Evolutionary conservation across 2,113 vertebrate species (phyloP).

Genomic region (Oryzias woworae): DNA sequence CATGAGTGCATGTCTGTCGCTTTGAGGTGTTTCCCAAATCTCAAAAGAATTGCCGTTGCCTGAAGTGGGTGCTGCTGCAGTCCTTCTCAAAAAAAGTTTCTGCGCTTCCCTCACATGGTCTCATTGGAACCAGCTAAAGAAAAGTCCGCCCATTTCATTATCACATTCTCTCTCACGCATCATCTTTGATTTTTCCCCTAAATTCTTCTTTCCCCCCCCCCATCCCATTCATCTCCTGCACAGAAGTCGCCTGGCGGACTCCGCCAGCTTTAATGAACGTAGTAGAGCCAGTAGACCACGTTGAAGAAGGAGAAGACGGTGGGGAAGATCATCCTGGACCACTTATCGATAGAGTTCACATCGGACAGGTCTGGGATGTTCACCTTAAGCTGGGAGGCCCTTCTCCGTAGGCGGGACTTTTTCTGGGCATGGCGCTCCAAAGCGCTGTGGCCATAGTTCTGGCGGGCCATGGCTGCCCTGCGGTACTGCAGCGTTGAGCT

Average conservation of each 20-base stretch:
- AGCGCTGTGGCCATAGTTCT: constrained; percentile 94
- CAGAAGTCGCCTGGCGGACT: constrained; percentile 33
- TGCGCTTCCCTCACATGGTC: constrained; percentile 46
- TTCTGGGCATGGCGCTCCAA: constrained; percentile 97
- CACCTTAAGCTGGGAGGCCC: constrained; percentile 97
- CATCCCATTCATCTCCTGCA: constrained; percentile 18
- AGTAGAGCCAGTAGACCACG: constrained; percentile 99
- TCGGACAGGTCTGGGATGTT: constrained; percentile 99
- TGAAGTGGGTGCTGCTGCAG: constrained; percentile 70
- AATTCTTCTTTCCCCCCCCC: constrained; percentile 55
- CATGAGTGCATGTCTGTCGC: constrained; percentile 81
- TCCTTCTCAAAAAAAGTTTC: constrained; percentile 66
- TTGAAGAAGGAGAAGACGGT: constrained; percentile 99
- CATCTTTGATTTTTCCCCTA: constrained; percentile 38
- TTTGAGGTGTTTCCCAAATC: constrained; percentile 73
- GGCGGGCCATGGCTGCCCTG: constrained; percentile 91
- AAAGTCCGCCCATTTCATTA: constrained; percentile 65
- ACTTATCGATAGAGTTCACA: constrained; percentile 98
- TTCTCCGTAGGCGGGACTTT: constrained; percentile 95
- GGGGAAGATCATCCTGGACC: constrained; percentile 99
- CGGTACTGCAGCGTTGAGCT: constrained; percentile 95
- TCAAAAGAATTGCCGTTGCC: constrained; percentile 74
- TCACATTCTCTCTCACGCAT: constrained; percentile 66
- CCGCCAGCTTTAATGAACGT: constrained; percentile 90
- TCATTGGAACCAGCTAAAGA: constrained; percentile 70